Base-by-base conservation (phyloP, 1,140 invertebrate genomes). In the Halesus radiatus region DNA sequence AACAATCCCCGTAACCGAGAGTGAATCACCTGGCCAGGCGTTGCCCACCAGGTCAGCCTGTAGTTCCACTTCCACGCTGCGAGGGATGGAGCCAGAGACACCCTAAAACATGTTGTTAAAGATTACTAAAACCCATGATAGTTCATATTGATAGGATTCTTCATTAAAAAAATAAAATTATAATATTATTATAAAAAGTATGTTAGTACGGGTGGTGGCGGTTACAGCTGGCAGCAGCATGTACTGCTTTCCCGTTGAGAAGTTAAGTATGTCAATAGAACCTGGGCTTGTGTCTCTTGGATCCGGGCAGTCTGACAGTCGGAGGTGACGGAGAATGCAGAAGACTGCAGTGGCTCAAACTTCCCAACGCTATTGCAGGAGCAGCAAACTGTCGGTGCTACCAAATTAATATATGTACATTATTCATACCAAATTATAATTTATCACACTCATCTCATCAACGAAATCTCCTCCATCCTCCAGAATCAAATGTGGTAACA, bases 21-120 rank as follows among this genome's bases (percentile, higher is more conserved):
- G 92, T 85, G 96, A 93, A 90, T 98, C 96, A 8, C 97, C 98
- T 26, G 97, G 95, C 80, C 94, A 92, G 85, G 96, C 97, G 18
- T 90, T 90, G 84, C 96, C 94, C n/a, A 98, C 95, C 60, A 98
- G 90, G 90, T 98, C 96, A 84, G 95, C 92, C 26, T 92, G 91
- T 23, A 99, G 88, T 88, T 98, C 96, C 86, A 97, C 94, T 87
- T 98, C 97, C 50, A 98, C 89, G 80, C 94, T 95, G 84, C 95
- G 88, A n/a, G 96, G 96, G 83, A 97, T 94, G 81, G 94, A 91
- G 22, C 96, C 96, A 83, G 90, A 91, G 84, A 94, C 91, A 79
- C 92, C 91, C 92, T 93, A 83, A 76, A 88, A 86, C 23, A 18
- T 20, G 8, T 45, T 13, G 37, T 13, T 45, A 5, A 45, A 45